Evolutionary conservation across 2,888 invertebrate genomes (phyloP), one percentile per base, ranked within the genome.

Genomic region (Bruchidius siliquastri): DNA sequence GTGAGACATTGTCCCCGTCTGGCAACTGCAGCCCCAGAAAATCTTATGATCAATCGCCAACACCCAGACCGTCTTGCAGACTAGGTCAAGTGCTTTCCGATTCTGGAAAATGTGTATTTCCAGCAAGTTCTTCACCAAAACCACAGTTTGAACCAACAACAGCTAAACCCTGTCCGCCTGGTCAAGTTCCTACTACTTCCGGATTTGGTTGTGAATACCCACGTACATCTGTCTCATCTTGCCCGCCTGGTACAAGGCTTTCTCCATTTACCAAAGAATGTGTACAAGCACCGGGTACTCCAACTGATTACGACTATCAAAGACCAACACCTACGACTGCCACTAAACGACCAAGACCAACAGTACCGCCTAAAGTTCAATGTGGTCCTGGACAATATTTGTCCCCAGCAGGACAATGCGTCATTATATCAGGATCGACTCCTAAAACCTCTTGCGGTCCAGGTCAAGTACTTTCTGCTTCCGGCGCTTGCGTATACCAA

Each of bases 151-250:
- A 71, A 67, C 70, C 71, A 70, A 76, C 73, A 32, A 75, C 77
- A 32, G 80, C 83, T 84, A 85, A 85, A 82, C 13, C 67, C 32
- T 86, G 69, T 86, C 86, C 77, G 85, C 86, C 78, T 8, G 78
- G 79, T 70, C 74, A 78, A 74, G 70, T 76, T 10, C 69, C 71
- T 18, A 72, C 75, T 20, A 20, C 72, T 8, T 71, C 68, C 2
- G 75, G 77, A 20, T 72, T 21, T 72, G 70, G 72, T 67, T 79
- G 79, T 72, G 74, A 72, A 69, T 79, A 74, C 69, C 67, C 76
- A 20, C 71, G 30, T 49, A 73, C 73, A 21, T 74, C 77, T 30
- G 30, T 71, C n/a, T 71, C 74, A 13, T 49, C 32, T 71, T 71
- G 71, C 30, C 26, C 26, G 0, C 71, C 71, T 0, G 71, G 71